These are phyloP conservation scores for Litocranius walleri DNA, from an alignment of 2,113 vertebrate species.

Conservation along the genomic window DNA sequence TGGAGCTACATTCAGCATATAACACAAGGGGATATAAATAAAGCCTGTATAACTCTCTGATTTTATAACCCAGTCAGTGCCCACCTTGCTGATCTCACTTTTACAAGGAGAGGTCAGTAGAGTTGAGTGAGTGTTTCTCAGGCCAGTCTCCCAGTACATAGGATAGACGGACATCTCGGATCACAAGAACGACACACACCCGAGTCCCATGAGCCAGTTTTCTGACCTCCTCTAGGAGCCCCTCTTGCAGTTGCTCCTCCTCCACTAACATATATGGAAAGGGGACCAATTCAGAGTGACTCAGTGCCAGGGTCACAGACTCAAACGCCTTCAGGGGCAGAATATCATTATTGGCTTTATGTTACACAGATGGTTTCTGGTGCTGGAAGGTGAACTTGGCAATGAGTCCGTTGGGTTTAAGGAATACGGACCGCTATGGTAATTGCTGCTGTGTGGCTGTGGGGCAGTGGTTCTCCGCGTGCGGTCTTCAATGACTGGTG, in stretches of 20 bases:
- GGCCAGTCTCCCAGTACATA: neutral
- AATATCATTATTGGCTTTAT: neutral
- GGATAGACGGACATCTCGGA: neutral
- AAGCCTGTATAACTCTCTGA: neutral
- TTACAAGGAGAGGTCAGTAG: neutral
- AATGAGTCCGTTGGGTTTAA: neutral
- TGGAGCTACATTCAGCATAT: neutral
- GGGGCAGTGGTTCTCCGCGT: neutral
- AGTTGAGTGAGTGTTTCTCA: neutral
- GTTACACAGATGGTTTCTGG: neutral
- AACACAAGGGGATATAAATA: neutral
- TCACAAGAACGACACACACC: accelerated
- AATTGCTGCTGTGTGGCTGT: neutral
- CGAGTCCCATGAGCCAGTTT: neutral
- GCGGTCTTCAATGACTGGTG: neutral
- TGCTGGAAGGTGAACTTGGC: neutral
- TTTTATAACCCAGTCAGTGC: neutral
- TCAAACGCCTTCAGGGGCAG: neutral
- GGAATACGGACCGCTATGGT: accelerated
- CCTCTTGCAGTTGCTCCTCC: neutral
- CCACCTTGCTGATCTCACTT: neutral
- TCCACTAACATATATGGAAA: neutral
- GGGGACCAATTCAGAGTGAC: neutral
- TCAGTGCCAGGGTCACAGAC: neutral
- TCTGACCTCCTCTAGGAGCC: neutral